phyloP scores from a whole-genome alignment of 2,888 invertebrate species.

The Mylabris sibirica region DNA sequence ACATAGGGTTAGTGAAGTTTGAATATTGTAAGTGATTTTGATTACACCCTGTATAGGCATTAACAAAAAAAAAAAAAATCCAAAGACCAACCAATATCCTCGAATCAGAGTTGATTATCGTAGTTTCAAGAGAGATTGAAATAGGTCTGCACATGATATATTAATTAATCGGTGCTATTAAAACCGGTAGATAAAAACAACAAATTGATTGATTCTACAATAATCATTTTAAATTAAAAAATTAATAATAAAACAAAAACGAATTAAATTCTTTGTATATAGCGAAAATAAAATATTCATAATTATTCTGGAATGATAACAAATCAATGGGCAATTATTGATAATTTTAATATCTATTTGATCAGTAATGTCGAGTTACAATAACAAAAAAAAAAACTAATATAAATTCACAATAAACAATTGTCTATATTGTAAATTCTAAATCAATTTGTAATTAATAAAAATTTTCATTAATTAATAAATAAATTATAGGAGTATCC shows the following conservation, averaged over 20 bases:
- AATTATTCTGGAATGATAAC: background rate
- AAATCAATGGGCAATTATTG: slow-evolving; percentile 6
- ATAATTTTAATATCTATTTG: slow-evolving; percentile 5
- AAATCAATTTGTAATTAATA: background rate
- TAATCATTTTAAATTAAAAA: background rate
- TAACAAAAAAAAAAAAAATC: no score
- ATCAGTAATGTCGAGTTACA: background rate
- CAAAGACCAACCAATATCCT: no score
- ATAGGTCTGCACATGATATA: background rate
- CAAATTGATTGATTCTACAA: background rate
- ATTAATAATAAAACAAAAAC: background rate
- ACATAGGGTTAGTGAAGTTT: no score
- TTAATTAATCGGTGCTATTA: background rate
- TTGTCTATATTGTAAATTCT: background rate
- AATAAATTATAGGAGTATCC: no score
- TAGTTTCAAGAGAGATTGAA: background rate
- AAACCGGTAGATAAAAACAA: background rate
- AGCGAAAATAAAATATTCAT: background rate
- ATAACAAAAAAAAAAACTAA: background rate
- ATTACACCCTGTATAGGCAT: no score
- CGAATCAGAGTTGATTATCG: no score
- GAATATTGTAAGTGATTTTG: no score
- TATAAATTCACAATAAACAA: background rate
- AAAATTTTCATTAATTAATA: background rate
- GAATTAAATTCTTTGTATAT: background rate